These are phyloP conservation scores for Polydesmus complanatus DNA, from an alignment of 2,888 invertebrate genomes.

Conservation along the genomic window DNA sequence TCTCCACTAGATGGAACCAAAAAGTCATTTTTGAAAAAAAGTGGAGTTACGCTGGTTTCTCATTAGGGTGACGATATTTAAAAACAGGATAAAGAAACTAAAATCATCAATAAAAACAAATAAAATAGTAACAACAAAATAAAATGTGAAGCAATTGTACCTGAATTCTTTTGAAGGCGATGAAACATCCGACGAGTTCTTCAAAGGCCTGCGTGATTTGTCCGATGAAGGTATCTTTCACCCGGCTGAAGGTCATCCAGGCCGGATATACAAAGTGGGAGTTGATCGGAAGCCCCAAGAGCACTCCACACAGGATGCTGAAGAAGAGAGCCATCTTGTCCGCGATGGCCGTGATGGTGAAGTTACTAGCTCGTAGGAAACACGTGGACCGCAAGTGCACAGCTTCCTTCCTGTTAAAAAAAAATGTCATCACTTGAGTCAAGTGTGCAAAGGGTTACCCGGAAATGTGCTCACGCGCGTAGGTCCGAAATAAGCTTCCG, in stretches of 20 bases:
- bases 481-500: background rate
- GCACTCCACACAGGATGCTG: background rate
- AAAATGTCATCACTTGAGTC: too few relatives aligned
- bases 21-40: too few relatives aligned
- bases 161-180: background rate
- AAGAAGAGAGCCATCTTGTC: background rate
- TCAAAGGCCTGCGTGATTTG: background rate
- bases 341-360: background rate
- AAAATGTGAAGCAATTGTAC: background rate
- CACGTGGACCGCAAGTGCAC: background rate
- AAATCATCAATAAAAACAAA: too few relatives aligned
- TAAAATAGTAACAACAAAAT: too few relatives aligned
- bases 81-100: too few relatives aligned
- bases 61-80: too few relatives aligned
- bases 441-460: background rate
- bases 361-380: background rate
- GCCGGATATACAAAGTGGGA: background rate
- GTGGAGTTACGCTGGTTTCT: too few relatives aligned
- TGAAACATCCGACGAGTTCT: background rate
- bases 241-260: background rate
- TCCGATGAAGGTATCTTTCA: background rate
- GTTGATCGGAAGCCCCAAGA: background rate
- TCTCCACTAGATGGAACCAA: too few relatives aligned
- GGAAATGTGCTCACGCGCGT: background rate
- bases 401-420: background rate